Conservation (phyloP, 2,113 vertebrate genomes). For the Xerus inauris region DNA sequence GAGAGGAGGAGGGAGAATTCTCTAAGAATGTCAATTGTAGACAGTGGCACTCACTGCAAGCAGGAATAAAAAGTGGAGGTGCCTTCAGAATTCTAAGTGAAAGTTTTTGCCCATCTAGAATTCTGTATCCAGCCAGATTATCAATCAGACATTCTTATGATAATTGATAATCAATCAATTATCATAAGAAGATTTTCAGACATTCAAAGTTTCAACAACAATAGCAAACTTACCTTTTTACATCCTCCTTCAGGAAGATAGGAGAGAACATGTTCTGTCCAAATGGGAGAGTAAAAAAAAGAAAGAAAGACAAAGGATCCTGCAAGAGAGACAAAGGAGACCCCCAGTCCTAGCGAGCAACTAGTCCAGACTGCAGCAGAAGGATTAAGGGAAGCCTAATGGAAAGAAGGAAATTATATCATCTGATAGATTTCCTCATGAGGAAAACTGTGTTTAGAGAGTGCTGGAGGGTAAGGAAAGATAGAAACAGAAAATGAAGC, state of each 20-base stretch:
- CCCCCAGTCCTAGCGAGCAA: neutral
- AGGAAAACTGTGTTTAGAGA: neutral
- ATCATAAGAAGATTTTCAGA: neutral
- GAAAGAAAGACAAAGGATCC: neutral
- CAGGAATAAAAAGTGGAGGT: neutral
- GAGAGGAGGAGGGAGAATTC: neutral
- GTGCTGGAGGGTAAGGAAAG: neutral
- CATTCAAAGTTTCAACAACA: neutral
- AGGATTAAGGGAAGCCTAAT: neutral
- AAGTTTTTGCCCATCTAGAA: neutral
- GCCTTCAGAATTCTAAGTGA: neutral
- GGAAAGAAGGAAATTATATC: neutral
- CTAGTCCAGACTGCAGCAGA: neutral
- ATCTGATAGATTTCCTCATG: neutral
- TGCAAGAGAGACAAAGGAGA: neutral
- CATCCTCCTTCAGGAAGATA: neutral
- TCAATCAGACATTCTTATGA: neutral
- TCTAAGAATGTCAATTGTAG: neutral
- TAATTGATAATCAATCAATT: too few species aligned
- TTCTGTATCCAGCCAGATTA: conserved; percentile 8
- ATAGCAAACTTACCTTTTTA: neutral
- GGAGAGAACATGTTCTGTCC: neutral
- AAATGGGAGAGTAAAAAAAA: neutral
- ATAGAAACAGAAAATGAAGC: conserved; percentile 18
- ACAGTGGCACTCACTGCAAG: neutral